phyloP scores from a whole-genome alignment of 2,888 invertebrate genomes.

The Schizotus pectinicornis region DNA sequence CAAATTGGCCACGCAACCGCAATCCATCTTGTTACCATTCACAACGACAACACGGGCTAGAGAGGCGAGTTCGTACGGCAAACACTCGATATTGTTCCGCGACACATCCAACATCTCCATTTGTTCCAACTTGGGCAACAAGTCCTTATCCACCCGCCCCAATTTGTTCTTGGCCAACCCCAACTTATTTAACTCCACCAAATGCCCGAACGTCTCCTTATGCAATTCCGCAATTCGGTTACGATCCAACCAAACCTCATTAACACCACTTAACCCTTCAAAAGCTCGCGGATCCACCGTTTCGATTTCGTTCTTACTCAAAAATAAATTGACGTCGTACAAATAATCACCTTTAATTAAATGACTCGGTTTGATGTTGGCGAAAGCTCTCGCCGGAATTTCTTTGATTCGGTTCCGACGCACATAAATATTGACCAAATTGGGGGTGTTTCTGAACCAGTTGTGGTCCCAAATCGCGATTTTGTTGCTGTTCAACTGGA shows the following conservation, averaged over 20 bases:
- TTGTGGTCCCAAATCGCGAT: conserved; percentile 45
- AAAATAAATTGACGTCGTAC: conserved; percentile 25
- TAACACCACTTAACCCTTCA: conserved; percentile 36
- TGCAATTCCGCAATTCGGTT: conserved; percentile 40
- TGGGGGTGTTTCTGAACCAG: conserved; percentile 50
- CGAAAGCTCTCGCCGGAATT: conserved; percentile 48
- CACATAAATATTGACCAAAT: conserved; percentile 43
- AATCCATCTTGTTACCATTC: conserved; percentile 5
- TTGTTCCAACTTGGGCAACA: not conserved
- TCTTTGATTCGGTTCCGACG: conserved; percentile 45
- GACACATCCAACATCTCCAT: conserved; percentile 2
- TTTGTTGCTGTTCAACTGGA: conserved; percentile 49
- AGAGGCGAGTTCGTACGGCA: not conserved
- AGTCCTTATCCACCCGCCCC: not conserved
- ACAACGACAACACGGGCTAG: not conserved
- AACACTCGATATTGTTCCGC: conserved; percentile 2
- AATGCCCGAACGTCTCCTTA: conserved; percentile 23
- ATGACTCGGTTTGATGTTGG: conserved; percentile 43
- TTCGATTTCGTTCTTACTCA: conserved; percentile 40
- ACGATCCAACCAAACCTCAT: conserved; percentile 41
- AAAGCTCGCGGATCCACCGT: conserved; percentile 33
- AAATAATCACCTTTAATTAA: conserved; percentile 33
- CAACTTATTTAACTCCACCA: conserved; percentile 12
- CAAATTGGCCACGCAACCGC: not conserved
- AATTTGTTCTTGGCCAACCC: conserved; percentile 11